phyloP scores from a whole-genome alignment of 2,113 vertebrate species.

The Xyrauchen texanus region DNA sequence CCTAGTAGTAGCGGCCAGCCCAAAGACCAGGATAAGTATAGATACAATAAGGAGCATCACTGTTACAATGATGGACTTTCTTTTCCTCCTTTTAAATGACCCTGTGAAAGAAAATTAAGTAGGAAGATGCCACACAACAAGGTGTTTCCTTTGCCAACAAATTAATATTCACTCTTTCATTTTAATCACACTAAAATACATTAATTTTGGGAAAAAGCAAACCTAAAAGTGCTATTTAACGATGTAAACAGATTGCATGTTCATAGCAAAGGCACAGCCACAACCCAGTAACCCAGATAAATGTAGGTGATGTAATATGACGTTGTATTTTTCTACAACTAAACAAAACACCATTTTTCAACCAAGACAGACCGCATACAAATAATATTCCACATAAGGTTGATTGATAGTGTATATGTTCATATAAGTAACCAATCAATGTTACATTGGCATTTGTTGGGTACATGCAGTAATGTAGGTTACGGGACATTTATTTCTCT shows the following conservation, averaged over 20 bases:
- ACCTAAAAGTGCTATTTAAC: too few relatives aligned
- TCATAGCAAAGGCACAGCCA: neutral
- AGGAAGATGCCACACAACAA: neutral
- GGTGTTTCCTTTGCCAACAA: neutral
- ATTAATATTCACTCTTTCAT: too few relatives aligned
- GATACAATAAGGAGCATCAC: slow-evolving; percentile 92
- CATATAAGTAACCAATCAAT: neutral
- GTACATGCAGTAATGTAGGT: neutral
- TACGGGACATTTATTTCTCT: neutral
- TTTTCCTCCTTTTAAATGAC: slow-evolving; percentile 93
- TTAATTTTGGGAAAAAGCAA: neutral
- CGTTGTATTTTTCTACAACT: neutral
- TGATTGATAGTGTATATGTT: neutral
- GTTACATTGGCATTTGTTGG: too few relatives aligned
- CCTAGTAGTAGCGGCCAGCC: slow-evolving; percentile 93
- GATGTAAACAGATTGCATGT: too few relatives aligned
- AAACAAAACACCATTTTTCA: neutral
- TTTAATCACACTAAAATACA: neutral
- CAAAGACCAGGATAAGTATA: slow-evolving; percentile 91
- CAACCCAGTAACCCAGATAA: slow-evolving; percentile 26
- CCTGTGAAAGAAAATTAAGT: slow-evolving; percentile 68
- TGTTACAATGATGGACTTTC: slow-evolving; percentile 93
- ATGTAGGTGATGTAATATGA: neutral
- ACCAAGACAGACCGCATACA: neutral
- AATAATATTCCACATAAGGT: neutral